Conservation (phyloP, 2,113 vertebrate species). For the human region DNA sequence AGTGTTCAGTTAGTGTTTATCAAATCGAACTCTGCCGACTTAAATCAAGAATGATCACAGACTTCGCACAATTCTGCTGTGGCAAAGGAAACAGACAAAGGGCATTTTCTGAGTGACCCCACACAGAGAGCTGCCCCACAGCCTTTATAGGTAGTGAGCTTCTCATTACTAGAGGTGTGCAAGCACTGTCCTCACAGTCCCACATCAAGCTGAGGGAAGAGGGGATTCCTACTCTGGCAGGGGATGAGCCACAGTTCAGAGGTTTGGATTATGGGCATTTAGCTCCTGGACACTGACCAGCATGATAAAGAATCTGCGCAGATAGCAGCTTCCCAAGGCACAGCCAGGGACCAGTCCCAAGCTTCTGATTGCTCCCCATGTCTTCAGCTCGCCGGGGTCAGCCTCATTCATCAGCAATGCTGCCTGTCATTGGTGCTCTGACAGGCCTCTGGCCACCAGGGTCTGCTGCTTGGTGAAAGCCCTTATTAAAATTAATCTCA, state of each 20-base stretch:
- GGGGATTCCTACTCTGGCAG: neutral
- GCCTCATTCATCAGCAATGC: constrained; percentile 64
- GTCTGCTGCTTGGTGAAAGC: constrained; percentile 77
- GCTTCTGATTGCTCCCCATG: constrained; percentile 36
- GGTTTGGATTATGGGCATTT: neutral
- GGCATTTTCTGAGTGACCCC: neutral
- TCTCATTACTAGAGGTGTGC: neutral
- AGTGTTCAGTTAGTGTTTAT: neutral
- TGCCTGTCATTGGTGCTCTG: constrained; percentile 61
- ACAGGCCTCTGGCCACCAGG: constrained; percentile 73
- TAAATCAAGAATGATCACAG: neutral
- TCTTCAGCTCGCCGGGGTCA: constrained; percentile 53
- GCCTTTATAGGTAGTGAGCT: constrained; percentile 2
- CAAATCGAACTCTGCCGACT: neutral
- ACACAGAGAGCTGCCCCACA: neutral
- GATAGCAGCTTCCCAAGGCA: neutral
- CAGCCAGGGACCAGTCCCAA: constrained; percentile 3
- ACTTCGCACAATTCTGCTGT: neutral
- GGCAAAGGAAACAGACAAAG: neutral
- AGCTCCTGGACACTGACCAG: neutral
- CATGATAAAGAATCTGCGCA: neutral
- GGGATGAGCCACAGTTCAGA: neutral
- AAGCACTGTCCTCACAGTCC: neutral
- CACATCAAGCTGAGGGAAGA: neutral
- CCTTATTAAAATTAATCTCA: constrained; percentile 82